A percentile compares a stretch with the other conserved stretches of the same genome.
Evolutionary conservation across 2,888 invertebrate genomes (phyloP).

Genomic region (Julus scandinavius): DNA sequence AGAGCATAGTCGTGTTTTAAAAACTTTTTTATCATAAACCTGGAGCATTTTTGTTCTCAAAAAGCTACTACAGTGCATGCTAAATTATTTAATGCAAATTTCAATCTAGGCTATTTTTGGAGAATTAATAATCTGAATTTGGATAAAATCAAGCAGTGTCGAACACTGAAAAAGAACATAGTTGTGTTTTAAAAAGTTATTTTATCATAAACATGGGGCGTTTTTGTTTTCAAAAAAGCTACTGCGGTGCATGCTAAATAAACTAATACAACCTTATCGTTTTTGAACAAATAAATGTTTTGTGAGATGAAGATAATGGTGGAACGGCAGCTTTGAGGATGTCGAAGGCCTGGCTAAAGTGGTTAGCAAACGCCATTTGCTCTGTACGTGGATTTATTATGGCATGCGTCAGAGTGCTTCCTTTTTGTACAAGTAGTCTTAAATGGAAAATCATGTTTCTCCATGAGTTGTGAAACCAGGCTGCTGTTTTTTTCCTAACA

Average conservation of each 20-base stretch:
- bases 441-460: slow-evolving; percentile 16
- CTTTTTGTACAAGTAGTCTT: slow-evolving; percentile 5
- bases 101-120: no score
- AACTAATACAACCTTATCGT: neutral
- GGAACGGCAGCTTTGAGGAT: slow-evolving; percentile 14
- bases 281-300: neutral
- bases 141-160: no score
- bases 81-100: no score
- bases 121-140: no score
- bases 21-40: no score
- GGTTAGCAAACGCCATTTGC: neutral
- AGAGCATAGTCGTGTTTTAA: no score
- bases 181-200: no score
- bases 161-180: no score
- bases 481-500: neutral
- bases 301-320: neutral
- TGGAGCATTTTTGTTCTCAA: no score
- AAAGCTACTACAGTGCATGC: no score
- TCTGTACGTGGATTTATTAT: neutral
- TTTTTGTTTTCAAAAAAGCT: neutral
- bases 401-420: neutral
- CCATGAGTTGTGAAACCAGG: neutral
- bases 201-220: no score
- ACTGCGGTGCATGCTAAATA: neutral
- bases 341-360: slow-evolving; percentile 5